Base-by-base conservation (phyloP, 2,113 vertebrate species). In the Plotosus lineatus region DNA sequence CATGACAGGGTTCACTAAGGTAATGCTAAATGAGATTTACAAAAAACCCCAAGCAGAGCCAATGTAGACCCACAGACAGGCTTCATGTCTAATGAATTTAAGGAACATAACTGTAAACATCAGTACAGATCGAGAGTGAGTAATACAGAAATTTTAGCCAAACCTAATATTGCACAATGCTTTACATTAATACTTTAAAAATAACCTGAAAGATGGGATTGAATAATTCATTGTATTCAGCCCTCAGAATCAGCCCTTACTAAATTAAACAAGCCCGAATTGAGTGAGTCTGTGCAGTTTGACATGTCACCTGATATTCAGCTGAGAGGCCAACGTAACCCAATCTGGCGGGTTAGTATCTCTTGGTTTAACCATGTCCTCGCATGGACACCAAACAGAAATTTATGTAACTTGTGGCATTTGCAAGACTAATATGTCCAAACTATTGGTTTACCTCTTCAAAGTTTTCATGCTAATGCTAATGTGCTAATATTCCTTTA, bases 1-100 rank as follows among this genome's bases (percentile, higher is more conserved):
- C 79, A 26, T 81, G 75, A 76, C 46, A n/a, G 26, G 82, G 74
- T 79, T 76, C 78, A 74, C n/a, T 15, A 50, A 78, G 58, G 74
- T 72, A 44, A 53, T 21, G 68, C 8, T 44, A 14, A 71, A 19
- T 48, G 15, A 17, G 75, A 36, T n/a, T n/a, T n/a, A n/a, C n/a
- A 61, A 40, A 77, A 63, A 72, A 58, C 50, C 33, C 56, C 42
- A 76, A 8, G 48, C 65, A 33, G n/a, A 40, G 8, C 6, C 42
- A 15, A 38, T 26, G 36, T 53, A 74, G 28, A 63, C 14, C 26
- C 36, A 75, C 42, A 77, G 7, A 48, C 42, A 55, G 17, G 68
- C 33, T 58, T 36, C 44, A 36, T 71, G 26, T 36, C 28, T 33
- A 73, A 51, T 33, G 1, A n/a, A 15, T 69, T 69, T 14, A n/a